phyloP scores from a whole-genome alignment of 2,797 vertebrate species.

The Mycteria americana region DNA sequence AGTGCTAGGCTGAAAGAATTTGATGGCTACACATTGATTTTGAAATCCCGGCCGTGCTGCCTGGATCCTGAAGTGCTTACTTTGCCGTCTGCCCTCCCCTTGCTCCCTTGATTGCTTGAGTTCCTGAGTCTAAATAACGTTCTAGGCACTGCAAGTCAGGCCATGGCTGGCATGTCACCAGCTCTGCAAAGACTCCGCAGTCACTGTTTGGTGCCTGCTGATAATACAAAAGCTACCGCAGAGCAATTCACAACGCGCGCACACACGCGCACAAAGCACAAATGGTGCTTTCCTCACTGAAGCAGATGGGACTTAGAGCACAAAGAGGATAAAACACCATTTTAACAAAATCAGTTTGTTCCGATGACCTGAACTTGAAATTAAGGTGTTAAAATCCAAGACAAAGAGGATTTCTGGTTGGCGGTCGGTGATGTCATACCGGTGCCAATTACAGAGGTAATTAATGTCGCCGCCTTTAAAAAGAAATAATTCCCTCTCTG shows the following conservation, averaged over 20 bases:
- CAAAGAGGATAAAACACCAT: not conserved
- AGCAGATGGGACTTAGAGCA: not conserved
- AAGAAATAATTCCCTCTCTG: constrained; percentile 41
- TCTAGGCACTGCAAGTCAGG: not conserved
- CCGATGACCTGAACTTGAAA: not conserved
- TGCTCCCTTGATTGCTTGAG: not conserved
- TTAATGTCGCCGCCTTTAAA: constrained; percentile 3
- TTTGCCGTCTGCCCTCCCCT: not conserved
- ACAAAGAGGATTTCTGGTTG: constrained; percentile 1
- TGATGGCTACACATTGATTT: not conserved
- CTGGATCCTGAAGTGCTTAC: not conserved
- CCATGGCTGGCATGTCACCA: not conserved
- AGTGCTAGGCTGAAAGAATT: not conserved
- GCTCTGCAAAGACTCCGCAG: not conserved
- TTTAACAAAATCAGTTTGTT: not conserved
- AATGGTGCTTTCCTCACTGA: not conserved
- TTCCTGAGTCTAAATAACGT: not conserved
- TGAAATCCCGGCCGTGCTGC: not conserved
- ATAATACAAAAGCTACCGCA: not conserved
- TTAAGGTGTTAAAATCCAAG: not conserved
- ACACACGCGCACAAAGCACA: not conserved
- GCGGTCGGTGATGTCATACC: constrained; percentile 37
- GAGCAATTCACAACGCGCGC: not conserved
- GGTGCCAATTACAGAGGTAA: constrained; percentile 21
- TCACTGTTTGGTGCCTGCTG: not conserved